Base-by-base conservation (phyloP, 2,888 invertebrate genomes). In the Carterocephalus palaemon region DNA sequence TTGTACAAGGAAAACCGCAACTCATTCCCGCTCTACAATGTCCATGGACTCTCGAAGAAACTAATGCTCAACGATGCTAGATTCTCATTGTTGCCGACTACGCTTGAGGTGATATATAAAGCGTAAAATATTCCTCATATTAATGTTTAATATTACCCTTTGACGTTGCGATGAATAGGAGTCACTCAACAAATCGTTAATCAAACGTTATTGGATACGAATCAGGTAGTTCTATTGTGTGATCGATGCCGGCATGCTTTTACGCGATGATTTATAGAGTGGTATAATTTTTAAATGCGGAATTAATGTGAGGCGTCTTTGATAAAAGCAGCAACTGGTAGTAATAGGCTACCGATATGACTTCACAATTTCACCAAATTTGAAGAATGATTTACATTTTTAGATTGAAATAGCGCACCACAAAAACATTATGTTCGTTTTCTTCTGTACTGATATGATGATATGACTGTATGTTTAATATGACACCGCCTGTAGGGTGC, bases 181-280 rank as follows among this genome's bases (percentile, higher is more conserved):
- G 76, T 84, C 83, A 82, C 85, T 85, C 85, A 85, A 83, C 79
- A 72, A 68, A 68, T 86, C 85, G 85, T 86, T 86, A 86, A 86
- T 86, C 85, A 85, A 80, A 69, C 58, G 62, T 71, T 80, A 81
- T 83, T 82, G 76, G 78, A 70, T 75, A 68, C 63, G 70, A 75
- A 83, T 82, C 79, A 82, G 85, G 85, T 86, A 85, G 85, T 85
- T 67, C 64, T 59, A 77, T 86, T 86, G 83, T 85, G 65, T 66
- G 67, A 64, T 58, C 59, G 62, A 65, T 66, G 76, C 67, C 83
- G 85, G 81, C 76, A 55, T 59, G 65, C 70, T 74, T 80, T 76
- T 62, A 50, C 60, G 53, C 53, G 59, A 68, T 84, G 85, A 85
- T 86, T 84, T 75, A 85, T 85, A 67, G 75, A 59, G 52, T 52